A percentile compares a stretch with the other conserved stretches of the same genome.
Conservation (phyloP, 1,140 invertebrate species). For the Macrosteles quadrilineatus region DNA sequence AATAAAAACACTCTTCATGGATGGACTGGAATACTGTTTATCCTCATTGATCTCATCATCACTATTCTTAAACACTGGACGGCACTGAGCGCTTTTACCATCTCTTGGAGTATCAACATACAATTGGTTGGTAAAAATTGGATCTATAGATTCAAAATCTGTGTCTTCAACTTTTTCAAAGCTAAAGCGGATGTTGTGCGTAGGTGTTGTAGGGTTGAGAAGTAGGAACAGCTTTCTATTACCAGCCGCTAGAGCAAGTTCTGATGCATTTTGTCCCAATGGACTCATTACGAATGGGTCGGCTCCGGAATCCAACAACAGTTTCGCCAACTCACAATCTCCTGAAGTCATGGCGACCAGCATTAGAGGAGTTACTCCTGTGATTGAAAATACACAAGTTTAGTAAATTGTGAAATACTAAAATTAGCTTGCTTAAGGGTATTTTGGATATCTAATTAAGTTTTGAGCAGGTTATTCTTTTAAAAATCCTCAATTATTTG, state of each 20-base stretch:
- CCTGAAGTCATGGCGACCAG: background rate
- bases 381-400: background rate
- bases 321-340: background rate
- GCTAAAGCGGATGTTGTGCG: background rate
- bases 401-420: too few relatives aligned
- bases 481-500: too few relatives aligned
- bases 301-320: background rate
- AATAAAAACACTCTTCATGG: background rate
- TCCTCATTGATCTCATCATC: background rate
- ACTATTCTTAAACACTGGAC: background rate
- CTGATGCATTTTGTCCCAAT: background rate
- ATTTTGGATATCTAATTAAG: too few relatives aligned
- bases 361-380: constrained; percentile 6
- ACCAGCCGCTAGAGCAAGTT: background rate
- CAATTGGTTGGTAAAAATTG: background rate
- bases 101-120: background rate
- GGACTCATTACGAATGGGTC: background rate
- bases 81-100: background rate
- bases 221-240: background rate
- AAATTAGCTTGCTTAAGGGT: too few relatives aligned
- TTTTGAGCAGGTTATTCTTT: too few relatives aligned
- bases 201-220: background rate
- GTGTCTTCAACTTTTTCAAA: background rate
- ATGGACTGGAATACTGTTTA: background rate
- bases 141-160: background rate